Conservation (phyloP, 2,113 vertebrate species). For the Paramormyrops kingsleyae region DNA sequence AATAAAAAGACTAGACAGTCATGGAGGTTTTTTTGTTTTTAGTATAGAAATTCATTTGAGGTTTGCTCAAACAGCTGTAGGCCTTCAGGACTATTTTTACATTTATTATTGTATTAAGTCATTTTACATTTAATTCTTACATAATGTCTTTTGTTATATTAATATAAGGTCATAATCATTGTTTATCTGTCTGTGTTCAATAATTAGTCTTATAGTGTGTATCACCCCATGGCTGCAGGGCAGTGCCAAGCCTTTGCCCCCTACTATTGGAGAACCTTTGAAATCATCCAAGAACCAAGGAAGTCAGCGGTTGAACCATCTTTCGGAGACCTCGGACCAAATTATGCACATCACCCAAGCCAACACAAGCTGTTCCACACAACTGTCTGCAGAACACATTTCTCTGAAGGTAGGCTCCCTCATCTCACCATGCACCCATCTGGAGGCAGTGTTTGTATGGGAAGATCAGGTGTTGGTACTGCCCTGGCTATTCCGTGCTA, state of each 20-base stretch:
- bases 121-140: not conserved
- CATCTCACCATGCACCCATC: too few species aligned
- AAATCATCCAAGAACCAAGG: conserved; percentile 47
- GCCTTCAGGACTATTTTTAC: not conserved
- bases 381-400: conserved; percentile 46
- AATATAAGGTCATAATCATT: not conserved
- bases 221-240: not conserved
- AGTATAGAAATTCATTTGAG: not conserved
- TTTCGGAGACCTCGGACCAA: conserved; percentile 61
- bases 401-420: conserved; percentile 18
- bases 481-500: not conserved
- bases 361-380: not conserved
- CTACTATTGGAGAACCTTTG: not conserved
- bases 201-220: not conserved
- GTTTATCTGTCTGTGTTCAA: not conserved
- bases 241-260: not conserved
- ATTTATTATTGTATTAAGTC: not conserved
- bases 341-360: not conserved
- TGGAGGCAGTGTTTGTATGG: not conserved
- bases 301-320: conserved; percentile 46
- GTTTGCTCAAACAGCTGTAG: not conserved
- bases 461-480: not conserved
- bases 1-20: not conserved
- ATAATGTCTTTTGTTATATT: not conserved
- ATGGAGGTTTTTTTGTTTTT: not conserved